phyloP scores from a whole-genome alignment of 2,888 invertebrate species.

The Sinopyrophorus schimmeli region DNA sequence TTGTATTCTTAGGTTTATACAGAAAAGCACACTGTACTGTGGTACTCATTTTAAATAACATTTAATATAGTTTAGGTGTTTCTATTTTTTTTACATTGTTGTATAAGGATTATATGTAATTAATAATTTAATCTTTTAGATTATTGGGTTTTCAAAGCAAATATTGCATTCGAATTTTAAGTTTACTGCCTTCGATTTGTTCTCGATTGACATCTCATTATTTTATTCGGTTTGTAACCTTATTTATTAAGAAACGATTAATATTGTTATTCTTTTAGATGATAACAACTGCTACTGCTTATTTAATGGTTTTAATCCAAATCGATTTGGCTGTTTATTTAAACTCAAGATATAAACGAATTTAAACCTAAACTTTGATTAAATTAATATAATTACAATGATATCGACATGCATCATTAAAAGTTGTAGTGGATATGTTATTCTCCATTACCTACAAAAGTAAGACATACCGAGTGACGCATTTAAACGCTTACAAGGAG shows the following conservation, averaged over 20 bases:
- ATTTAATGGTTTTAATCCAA: conserved; percentile 33
- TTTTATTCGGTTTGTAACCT: conserved; percentile 29
- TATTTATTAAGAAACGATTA: too few relatives aligned
- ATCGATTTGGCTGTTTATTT: conserved; percentile 31
- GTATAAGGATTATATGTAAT: too few relatives aligned
- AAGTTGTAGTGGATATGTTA: conserved; percentile 92
- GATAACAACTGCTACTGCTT: conserved; percentile 29
- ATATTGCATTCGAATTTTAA: conserved; percentile 34
- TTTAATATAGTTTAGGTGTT: neutral
- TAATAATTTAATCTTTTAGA: conserved; percentile 17
- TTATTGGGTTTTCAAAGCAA: conserved; percentile 30
- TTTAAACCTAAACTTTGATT: too few relatives aligned
- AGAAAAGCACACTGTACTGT: neutral
- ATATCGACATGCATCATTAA: conserved; percentile 82
- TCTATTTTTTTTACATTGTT: too few relatives aligned
- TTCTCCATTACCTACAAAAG: conserved; percentile 66
- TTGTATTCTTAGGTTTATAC: neutral
- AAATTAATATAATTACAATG: too few relatives aligned
- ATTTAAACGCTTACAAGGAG: too few relatives aligned
- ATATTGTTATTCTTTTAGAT: conserved; percentile 28
- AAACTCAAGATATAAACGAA: too few relatives aligned
- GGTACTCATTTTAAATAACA: neutral
- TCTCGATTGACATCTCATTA: conserved; percentile 28
- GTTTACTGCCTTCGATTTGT: conserved; percentile 31
- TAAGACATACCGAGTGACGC: too few relatives aligned